Base-by-base conservation (phyloP, 2,888 invertebrate species). In the Mythimna pallens region DNA sequence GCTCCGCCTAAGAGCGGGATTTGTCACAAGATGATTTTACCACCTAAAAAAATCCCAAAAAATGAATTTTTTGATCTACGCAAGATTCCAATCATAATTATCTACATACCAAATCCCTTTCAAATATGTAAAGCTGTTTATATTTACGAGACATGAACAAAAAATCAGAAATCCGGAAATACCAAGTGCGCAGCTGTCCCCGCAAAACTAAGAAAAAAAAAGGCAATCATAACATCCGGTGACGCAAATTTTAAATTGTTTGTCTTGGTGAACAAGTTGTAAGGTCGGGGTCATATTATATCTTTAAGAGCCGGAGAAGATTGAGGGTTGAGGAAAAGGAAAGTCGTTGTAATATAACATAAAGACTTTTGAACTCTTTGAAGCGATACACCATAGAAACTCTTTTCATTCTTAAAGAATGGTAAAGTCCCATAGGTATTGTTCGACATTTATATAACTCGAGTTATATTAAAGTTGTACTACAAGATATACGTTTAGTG, bases 151-250 rank as follows among this genome's bases (percentile, higher is more conserved):
- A 8, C 34, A 20, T 25, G 40, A 50, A 52, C 40, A 70, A 69
- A 63, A 81, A 66, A 59, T 5, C 9, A 22, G 2, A 40, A 78
- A 79, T 79, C 80, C 80, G 80, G 80, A 80, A 70, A 80, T 70
- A 30, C 57, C 50, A 65, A 81, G 76, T 57, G 55, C 55, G 71
- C 84, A 81, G 84, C 84, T 83, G 84, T 81, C 64, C 54, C 61
- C 34, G 47, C 59, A 4, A 67, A 66, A 69, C 59, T 25, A 65
- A 73, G 70, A 78, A 74, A 82, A 78, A 77, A 82, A 65, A 65
- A 25, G 62, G 1, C 3, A 30, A 14, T 17, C 22, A 36, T 17
- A 79, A 73, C 80, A 80, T 80, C 83, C 83, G 69, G 67, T 70
- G 69, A 67, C 74, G 80, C 80, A 43, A 80, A 82, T 83, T 83